A percentile compares a stretch with the other conserved stretches of the same genome.
Conservation (phyloP, 2,888 invertebrate species). For the Idaea dimidiata region DNA sequence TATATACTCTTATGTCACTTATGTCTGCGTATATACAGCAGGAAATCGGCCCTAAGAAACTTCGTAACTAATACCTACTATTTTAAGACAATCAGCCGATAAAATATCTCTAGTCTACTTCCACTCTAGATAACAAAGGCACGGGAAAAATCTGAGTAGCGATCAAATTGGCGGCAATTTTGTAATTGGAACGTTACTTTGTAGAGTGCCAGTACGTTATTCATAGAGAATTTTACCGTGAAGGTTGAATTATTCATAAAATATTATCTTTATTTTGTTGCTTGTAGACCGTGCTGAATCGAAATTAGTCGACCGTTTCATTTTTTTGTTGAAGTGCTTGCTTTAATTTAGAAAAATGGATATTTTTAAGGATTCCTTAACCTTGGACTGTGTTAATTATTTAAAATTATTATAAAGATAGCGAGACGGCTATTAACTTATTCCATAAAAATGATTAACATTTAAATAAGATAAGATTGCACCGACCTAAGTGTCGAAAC, state of each 20-base stretch:
- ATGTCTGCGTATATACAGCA: no score
- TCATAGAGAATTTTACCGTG: neutral
- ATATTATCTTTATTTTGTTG: neutral
- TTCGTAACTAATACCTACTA: no score
- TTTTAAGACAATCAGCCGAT: neutral
- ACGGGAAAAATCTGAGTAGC: slow-evolving; percentile 20
- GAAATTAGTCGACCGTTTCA: neutral
- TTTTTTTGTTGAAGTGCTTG: neutral
- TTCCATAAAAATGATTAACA: no score
- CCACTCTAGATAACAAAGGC: neutral
- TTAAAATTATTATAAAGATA: neutral
- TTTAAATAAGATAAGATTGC: no score
- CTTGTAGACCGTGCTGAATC: neutral
- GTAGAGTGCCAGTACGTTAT: neutral
- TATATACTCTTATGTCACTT: no score
- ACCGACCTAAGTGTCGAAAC: no score
- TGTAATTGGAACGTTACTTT: slow-evolving; percentile 17
- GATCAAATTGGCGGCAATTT: slow-evolving; percentile 16
- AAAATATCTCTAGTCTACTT: neutral
- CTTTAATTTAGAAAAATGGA: neutral
- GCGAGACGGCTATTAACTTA: neutral
- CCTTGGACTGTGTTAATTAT: neutral
- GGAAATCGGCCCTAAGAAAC: no score
- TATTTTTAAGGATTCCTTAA: neutral
- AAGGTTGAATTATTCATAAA: neutral